Conservation (phyloP, 2,113 vertebrate genomes). For the Plectropomus leopardus region DNA sequence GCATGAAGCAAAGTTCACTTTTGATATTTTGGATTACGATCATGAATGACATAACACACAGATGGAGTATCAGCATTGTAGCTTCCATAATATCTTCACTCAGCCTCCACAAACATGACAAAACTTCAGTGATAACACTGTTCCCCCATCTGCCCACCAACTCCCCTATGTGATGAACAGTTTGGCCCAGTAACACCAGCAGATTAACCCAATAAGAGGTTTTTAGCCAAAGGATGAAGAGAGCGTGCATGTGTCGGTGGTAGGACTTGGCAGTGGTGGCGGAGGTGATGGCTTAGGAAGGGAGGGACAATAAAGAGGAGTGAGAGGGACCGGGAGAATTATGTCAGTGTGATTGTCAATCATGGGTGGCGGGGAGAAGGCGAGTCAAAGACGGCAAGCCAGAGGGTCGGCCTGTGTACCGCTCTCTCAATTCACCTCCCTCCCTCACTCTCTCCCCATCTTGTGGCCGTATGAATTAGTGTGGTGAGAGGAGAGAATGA, state of each 20-base stretch:
- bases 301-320: conserved; percentile 90
- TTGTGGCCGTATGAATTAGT: conserved; percentile 95
- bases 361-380: conserved; percentile 79
- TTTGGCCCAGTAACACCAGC: conserved; percentile 84
- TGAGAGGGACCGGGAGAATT: conserved; percentile 89
- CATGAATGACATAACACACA: conserved; percentile 5
- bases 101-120: conserved; percentile 23
- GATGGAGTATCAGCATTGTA: conserved; percentile 39
- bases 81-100: conserved; percentile 56
- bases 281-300: conserved; percentile 34
- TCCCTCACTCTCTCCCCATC: conserved; percentile 77
- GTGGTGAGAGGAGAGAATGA: conserved; percentile 76
- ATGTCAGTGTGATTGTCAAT: conserved; percentile 96
- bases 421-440: conserved; percentile 53
- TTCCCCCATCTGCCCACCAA: conserved; percentile 84
- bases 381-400: conserved; percentile 87
- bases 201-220: conserved; percentile 89
- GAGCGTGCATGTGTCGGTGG: conserved; percentile 11
- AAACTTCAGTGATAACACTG: conserved; percentile 78
- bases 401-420: conserved; percentile 35
- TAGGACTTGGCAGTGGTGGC: conserved; percentile 17
- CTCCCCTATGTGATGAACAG: conserved; percentile 86
- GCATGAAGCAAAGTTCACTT: neutral
- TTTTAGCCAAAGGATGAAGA: conserved; percentile 76
- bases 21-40: neutral